Evolutionary conservation across 92 coral and sea anemone genomes (phyloP).

Genomic region (Diadumene lineata): DNA sequence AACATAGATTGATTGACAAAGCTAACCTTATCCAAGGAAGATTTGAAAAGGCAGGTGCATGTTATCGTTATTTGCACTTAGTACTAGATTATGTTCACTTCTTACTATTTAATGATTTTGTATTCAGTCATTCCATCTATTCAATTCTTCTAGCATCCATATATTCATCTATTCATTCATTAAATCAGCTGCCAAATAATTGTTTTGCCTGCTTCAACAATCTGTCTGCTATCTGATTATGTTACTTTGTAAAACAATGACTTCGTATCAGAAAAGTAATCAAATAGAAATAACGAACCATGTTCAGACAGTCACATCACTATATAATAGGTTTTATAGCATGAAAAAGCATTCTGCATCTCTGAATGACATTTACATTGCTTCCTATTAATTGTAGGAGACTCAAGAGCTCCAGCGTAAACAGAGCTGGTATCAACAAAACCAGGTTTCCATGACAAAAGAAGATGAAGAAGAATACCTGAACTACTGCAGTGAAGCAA

Average conservation of each 20-base stretch:
- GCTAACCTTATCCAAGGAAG: constrained; percentile 98
- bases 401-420: constrained; percentile 96
- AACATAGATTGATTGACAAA: constrained; percentile 92
- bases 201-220: no score
- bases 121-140: not conserved
- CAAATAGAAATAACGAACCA: no score
- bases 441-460: constrained; percentile 96
- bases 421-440: constrained; percentile 98
- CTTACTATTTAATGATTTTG: no score
- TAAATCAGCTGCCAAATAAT: not conserved
- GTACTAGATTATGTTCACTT: no score
- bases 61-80: no score
- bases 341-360: not conserved
- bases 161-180: not conserved
- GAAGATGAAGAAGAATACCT: constrained; percentile 99
- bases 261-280: no score
- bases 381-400: constrained; percentile 52
- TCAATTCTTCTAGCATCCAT: not conserved
- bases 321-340: not conserved
- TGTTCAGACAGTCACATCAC: no score
- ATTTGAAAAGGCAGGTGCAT: constrained; percentile 88
- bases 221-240: no score
- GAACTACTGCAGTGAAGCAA: constrained; percentile 96
- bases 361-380: no score
- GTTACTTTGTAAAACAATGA: no score